Evolutionary conservation across 2,113 vertebrate species (phyloP), one percentile per base, ranked within the genome.

Genomic region (human (Homo sapiens)): DNA sequence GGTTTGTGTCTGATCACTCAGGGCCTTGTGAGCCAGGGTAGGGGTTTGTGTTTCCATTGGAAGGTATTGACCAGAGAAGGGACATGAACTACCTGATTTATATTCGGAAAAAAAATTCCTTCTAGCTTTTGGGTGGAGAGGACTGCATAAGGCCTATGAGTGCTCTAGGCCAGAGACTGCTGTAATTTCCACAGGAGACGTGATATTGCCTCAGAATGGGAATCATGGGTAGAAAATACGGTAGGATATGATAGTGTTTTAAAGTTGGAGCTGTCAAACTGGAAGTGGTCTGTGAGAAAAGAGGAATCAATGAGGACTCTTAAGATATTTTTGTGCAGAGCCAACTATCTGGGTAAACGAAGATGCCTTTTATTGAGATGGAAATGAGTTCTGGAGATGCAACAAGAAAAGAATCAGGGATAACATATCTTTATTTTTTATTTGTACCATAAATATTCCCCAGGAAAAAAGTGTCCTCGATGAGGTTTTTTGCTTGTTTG

Each of bases 141-240:
- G 12, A 32, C 45, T 64, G 35, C 5, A 4, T 23, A 61, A 14
- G 59, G 32, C 68, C 35, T 52, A 40, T 6, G 5, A 70, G 14
- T 45, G 32, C 13, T 55, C 40, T 22, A 30, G 17, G 25, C 38
- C 43, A 38, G 50, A 88, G 22, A 32, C 45, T 23, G 6, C n/a
- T 59, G 35, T 35, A 17, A 3, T 72, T 72, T 94, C 43, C 43
- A 27, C 35, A 27, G 43, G 22, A 50, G 12, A 12, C 9, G 0
- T n/a, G 45, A 23, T 25, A n/a, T n/a, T 40, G 43, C 20, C 32
- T 93, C n/a, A 17, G 7, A n/a, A 32, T 2, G 52, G 35, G 52
- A 13, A 12, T 12, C 27, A 0, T 17, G 8, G 1, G 43, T n/a
- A 20, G 30, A 66, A 76, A 10, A 2, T 23, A 1, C 11, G 17